A percentile compares a stretch with the other conserved stretches of the same genome.
Conservation (phyloP, 2,113 vertebrate genomes). For the Globicephala melas region DNA sequence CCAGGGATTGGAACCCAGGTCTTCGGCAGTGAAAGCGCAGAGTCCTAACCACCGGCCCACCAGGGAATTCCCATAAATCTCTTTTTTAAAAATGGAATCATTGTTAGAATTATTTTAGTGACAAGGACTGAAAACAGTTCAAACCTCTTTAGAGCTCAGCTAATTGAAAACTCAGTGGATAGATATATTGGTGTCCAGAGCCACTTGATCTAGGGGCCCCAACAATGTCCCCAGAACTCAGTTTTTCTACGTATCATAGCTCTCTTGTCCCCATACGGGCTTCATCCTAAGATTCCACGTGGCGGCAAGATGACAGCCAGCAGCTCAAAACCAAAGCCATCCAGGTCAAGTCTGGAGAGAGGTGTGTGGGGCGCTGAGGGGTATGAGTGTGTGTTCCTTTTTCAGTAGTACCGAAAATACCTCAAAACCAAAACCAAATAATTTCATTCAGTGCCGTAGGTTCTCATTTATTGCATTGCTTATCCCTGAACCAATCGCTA, state of each 20-base stretch:
- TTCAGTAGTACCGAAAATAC: rapidly evolving
- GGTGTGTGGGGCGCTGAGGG: too few relatives aligned
- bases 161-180: neutral
- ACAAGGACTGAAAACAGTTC: neutral
- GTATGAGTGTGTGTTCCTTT: neutral
- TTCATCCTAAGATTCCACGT: too few relatives aligned
- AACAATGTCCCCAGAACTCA: neutral
- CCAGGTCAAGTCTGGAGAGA: neutral
- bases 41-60: neutral
- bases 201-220: neutral
- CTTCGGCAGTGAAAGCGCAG: too few relatives aligned
- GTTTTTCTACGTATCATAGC: too few relatives aligned
- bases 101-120: neutral
- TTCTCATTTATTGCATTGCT: neutral
- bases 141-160: neutral
- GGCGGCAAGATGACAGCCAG: neutral
- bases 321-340: neutral
- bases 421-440: neutral
- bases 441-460: neutral
- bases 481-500: neutral
- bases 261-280: too few relatives aligned
- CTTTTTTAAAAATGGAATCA: neutral
- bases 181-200: neutral
- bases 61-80: neutral
- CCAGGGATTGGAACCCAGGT: neutral